Conservation (phyloP, 2,113 vertebrate species). For the Sylvilagus bachmani region DNA sequence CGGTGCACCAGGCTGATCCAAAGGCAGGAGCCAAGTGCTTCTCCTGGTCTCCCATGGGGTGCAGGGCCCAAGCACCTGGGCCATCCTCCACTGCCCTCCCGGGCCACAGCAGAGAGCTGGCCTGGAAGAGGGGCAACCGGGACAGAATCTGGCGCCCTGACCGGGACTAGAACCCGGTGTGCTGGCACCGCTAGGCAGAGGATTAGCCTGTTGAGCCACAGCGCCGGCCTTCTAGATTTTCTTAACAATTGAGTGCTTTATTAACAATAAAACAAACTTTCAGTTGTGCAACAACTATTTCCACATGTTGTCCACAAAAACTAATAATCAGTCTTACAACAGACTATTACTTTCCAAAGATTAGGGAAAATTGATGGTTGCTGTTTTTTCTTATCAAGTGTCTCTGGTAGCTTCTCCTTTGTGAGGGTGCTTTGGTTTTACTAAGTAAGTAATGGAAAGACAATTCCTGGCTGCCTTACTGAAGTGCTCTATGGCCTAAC, state of each 20-base stretch:
- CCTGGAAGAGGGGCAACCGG: too few species aligned
- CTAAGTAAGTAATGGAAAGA: slow-evolving; percentile 12
- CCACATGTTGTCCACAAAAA: neutral
- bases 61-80: too few species aligned
- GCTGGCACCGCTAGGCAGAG: too few species aligned
- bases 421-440: neutral
- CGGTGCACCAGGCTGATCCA: too few species aligned
- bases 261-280: neutral
- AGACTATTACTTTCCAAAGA: neutral
- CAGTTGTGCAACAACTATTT: neutral
- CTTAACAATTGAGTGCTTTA: neutral
- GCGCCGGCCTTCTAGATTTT: slow-evolving; percentile 28
- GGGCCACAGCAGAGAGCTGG: too few species aligned
- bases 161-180: too few species aligned
- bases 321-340: neutral
- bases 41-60: too few species aligned
- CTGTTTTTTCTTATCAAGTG: neutral
- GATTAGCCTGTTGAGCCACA: too few species aligned
- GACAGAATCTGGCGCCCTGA: too few species aligned
- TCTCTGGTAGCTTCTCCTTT: neutral
- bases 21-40: too few species aligned
- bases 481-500: neutral
- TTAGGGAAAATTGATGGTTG: neutral
- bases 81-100: too few species aligned
- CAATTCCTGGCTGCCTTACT: neutral